phyloP scores from a whole-genome alignment of 2,797 vertebrate genomes.

The Acipenser transmontanus region DNA sequence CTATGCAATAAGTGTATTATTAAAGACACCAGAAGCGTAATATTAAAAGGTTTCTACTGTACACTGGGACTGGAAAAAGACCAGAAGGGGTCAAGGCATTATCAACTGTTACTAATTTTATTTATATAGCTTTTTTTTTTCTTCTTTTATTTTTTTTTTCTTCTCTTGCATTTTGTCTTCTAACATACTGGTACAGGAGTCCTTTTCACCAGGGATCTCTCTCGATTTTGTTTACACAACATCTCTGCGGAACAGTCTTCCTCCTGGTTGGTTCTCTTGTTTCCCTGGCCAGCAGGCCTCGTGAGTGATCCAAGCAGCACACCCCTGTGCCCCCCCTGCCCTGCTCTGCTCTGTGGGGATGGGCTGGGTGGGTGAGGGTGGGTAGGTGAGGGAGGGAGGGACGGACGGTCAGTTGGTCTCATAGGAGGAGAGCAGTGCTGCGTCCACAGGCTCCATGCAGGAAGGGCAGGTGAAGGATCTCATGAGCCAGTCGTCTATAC shows the following conservation, averaged over 20 bases:
- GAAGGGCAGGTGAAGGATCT: constrained; percentile 92
- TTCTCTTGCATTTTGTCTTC: no score
- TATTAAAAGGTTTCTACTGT: no score
- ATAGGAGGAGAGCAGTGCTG: constrained; percentile 87
- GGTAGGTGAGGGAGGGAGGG: constrained; percentile 30
- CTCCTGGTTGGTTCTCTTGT: constrained; percentile 25
- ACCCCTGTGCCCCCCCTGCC: constrained; percentile 9
- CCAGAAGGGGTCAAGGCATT: background rate
- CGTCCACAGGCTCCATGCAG: constrained; percentile 96
- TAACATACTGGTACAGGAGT: constrained; percentile 16
- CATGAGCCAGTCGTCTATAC: constrained; percentile 98
- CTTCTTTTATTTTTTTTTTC: background rate
- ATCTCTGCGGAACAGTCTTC: constrained; percentile 5
- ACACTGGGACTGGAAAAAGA: no score
- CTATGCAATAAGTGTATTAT: no score
- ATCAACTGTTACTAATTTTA: background rate
- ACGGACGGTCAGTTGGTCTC: constrained; percentile 79
- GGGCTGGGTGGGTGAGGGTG: background rate
- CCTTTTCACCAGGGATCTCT: background rate
- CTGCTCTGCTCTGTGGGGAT: constrained; percentile 15
- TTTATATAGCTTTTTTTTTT: background rate
- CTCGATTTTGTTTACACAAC: background rate
- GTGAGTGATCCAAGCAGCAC: constrained; percentile 31
- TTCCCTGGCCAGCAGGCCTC: constrained; percentile 66
- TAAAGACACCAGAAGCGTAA: no score